phyloP scores from a whole-genome alignment of 2,113 vertebrate genomes.

The Pagrus major region DNA sequence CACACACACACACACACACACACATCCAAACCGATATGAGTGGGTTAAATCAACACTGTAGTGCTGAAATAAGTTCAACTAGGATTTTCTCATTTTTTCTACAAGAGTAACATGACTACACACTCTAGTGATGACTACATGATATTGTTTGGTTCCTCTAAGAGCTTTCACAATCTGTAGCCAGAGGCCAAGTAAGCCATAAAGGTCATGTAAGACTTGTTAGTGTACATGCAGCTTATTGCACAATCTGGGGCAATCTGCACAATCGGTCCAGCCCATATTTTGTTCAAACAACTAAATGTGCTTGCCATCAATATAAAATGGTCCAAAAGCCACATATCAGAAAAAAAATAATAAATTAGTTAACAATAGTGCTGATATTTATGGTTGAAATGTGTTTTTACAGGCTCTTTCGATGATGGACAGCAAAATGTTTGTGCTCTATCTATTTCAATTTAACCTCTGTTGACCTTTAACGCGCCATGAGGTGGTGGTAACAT shows the following conservation, averaged over 20 bases:
- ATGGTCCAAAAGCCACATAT: neutral
- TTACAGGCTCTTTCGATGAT: neutral
- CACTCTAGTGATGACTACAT: neutral
- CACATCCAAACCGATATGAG: neutral
- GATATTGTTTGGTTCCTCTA: neutral
- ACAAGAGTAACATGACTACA: neutral
- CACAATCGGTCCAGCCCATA: neutral
- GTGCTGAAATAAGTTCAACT: too few relatives aligned
- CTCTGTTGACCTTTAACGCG: neutral
- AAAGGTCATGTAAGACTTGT: neutral
- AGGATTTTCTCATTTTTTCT: neutral
- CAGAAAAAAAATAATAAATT: too few relatives aligned
- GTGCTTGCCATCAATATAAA: neutral
- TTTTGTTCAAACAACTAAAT: neutral
- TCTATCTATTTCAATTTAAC: neutral
- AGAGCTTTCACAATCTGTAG: neutral
- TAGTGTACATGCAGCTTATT: neutral
- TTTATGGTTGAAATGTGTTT: neutral
- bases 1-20: too few relatives aligned
- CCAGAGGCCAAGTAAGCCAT: neutral
- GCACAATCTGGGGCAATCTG: too few relatives aligned
- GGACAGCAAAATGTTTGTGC: neutral
- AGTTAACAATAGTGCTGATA: too few relatives aligned
- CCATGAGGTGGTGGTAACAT: neutral
- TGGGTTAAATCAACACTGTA: neutral